These are phyloP conservation scores for Pseudorhiza aurosa DNA, from an alignment of 30 jellyfish, hydroid and myxozoan genomes.

Conservation along the genomic window DNA sequence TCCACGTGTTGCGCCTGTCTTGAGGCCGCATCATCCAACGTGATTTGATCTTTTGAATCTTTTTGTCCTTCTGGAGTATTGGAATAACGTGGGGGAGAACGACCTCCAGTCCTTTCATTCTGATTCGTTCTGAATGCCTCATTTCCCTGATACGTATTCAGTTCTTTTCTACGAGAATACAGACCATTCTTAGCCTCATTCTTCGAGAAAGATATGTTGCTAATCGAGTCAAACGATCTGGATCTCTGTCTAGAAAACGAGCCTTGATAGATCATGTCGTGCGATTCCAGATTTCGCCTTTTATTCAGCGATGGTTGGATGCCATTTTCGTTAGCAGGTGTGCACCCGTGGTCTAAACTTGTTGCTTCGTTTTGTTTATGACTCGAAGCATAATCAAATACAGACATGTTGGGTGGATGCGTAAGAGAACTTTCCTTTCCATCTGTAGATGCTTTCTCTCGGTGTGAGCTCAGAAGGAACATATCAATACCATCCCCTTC, in stretches of 20 bases:
- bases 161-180: too few species aligned
- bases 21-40: too few species aligned
- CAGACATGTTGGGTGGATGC: constrained; percentile 20
- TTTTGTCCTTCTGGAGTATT: too few species aligned
- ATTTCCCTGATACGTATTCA: too few species aligned
- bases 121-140: too few species aligned
- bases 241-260: constrained; percentile 49
- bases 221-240: constrained; percentile 9
- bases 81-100: too few species aligned
- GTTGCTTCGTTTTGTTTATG: constrained; percentile 23
- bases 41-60: too few species aligned
- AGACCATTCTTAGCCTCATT: too few species aligned
- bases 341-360: constrained; percentile 4
- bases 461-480: not conserved
- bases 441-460: not conserved
- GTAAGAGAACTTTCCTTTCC: not conserved
- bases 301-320: constrained; percentile 5
- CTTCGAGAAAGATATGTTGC: not conserved
- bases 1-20: not conserved
- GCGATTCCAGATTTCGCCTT: constrained; percentile 3
- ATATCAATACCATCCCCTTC: not conserved
- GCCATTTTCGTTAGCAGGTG: constrained; percentile 31
- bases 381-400: constrained; percentile 25
- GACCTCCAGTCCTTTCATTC: too few species aligned
- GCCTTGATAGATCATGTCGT: constrained; percentile 15